Evolutionary conservation across 2,797 vertebrate genomes (phyloP).

Genomic region (Schizothorax lantsangensis): DNA sequence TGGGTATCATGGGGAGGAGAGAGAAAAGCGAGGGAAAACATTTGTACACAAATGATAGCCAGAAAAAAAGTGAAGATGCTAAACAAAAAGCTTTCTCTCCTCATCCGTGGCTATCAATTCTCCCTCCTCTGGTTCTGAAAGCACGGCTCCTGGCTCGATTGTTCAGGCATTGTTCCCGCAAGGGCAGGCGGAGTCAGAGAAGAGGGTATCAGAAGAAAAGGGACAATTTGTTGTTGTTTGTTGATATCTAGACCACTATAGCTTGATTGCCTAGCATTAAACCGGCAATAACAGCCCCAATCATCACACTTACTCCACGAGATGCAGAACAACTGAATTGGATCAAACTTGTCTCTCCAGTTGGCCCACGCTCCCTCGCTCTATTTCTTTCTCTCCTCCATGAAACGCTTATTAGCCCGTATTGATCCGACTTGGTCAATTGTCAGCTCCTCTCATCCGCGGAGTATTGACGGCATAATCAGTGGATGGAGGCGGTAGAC

Average conservation of each 20-base stretch:
- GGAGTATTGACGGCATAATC: conserved; percentile 99
- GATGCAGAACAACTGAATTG: conserved; percentile 93
- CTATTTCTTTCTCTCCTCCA: conserved; percentile 82
- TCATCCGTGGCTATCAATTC: conserved; percentile 62
- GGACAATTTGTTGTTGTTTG: conserved; percentile 99
- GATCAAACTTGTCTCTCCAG: conserved; percentile 87
- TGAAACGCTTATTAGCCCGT: conserved; percentile 98
- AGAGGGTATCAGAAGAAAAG: conserved; percentile 89
- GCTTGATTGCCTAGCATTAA: conserved; percentile 99
- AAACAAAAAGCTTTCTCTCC: conserved; percentile 57
- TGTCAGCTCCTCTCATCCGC: conserved; percentile 98
- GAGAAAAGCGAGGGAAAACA: conserved; percentile 69
- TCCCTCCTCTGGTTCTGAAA: conserved; percentile 77
- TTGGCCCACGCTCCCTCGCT: conserved; percentile 65
- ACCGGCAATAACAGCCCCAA: conserved; percentile 99
- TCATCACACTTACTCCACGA: conserved; percentile 99
- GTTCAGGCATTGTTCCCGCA: conserved; percentile 88
- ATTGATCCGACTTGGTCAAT: conserved; percentile 99
- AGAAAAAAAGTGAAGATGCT: conserved; percentile 39
- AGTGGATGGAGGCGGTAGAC: conserved; percentile 92
- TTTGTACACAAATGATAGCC: conserved; percentile 63
- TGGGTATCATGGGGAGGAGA: conserved; percentile 62
- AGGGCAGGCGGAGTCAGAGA: conserved; percentile 83
- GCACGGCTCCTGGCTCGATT: conserved; percentile 86
- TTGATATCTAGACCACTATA: conserved; percentile 99